These are phyloP conservation scores for Holothuria scabra DNA, from an alignment of 53 echinoderm and acorn worm genomes.

Conservation along the genomic window DNA sequence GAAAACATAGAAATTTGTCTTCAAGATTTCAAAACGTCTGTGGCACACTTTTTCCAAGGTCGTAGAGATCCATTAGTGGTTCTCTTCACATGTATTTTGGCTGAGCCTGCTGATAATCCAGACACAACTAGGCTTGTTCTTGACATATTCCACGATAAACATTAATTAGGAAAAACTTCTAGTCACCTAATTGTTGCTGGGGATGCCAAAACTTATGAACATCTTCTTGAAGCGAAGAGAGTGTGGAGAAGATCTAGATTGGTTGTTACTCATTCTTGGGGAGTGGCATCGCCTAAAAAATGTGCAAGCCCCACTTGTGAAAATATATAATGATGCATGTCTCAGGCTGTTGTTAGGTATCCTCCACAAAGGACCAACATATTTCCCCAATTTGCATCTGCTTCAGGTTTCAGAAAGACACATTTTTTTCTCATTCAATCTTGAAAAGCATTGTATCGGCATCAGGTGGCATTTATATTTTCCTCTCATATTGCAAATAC, in stretches of 20 bases:
- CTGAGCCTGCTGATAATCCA: slow-evolving; percentile 1
- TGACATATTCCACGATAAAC: no score
- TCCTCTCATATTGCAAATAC: neutral
- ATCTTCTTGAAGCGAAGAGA: no score
- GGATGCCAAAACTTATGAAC: no score
- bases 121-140: slow-evolving; percentile 14
- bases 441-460: slow-evolving; percentile 7
- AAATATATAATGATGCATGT: no score
- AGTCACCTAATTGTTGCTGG: no score
- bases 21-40: slow-evolving; percentile 7
- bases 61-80: neutral
- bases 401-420: neutral
- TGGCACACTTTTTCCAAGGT: neutral
- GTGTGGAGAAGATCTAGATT: no score
- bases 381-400: slow-evolving; percentile 16
- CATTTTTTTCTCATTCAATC: slow-evolving; percentile 13
- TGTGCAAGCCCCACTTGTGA: no score
- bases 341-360: no score
- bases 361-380: neutral
- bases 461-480: neutral
- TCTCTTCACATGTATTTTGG: neutral
- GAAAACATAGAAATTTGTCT: no score
- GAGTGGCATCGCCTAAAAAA: no score
- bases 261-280: no score
- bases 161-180: no score